Evolutionary conservation across 2,888 invertebrate species (phyloP), one percentile per base, ranked within the genome.

Genomic region (Zeuzera pyrina): DNA sequence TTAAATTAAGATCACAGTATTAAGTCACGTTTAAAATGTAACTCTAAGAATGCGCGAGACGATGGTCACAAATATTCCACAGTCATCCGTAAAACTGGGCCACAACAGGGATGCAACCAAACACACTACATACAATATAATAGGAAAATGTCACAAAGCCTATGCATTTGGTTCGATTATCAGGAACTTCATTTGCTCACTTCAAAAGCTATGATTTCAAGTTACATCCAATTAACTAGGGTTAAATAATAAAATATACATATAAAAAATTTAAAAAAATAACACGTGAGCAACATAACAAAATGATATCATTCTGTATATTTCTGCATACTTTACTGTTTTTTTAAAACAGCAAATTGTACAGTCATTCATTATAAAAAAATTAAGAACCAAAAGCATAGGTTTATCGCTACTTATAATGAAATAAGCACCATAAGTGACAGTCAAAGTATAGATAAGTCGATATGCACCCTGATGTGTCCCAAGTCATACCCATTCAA

Each of bases 1-100:
- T 79, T 81, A 83, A 83, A 83, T 77, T 83, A 83, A 76, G 78
- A 83, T 83, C 83, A 83, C 83, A 83, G 83, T 73, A 71, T 73
- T 78, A 81, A 79, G 79, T 83, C 78, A 83, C 81, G 53, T 65
- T 71, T 61, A 65, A 64, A 70, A 73, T 74, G 66, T 67, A 70
- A 76, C 67, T 71, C 74, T 67, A 73, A 57, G 66, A 79, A 77
- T 69, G 65, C 49, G 67, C 65, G 65, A 38, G 72, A 77, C 72
- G 68, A 79, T 72, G 61, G 47, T 55, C 56, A 51, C 60, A 63
- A 63, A 79, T 81, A 83, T 83, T 83, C 81, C 83, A 83, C 83
- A 83, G 83, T 81, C 83, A 83, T 81, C 66, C 41, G 49, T 57
- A 61, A 30, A 44, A 67, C 69, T 52, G 58, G 67, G 66, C 43